These are phyloP conservation scores for Abrostola triplasia DNA, from an alignment of 2,888 invertebrate genomes.

Conservation along the genomic window DNA sequence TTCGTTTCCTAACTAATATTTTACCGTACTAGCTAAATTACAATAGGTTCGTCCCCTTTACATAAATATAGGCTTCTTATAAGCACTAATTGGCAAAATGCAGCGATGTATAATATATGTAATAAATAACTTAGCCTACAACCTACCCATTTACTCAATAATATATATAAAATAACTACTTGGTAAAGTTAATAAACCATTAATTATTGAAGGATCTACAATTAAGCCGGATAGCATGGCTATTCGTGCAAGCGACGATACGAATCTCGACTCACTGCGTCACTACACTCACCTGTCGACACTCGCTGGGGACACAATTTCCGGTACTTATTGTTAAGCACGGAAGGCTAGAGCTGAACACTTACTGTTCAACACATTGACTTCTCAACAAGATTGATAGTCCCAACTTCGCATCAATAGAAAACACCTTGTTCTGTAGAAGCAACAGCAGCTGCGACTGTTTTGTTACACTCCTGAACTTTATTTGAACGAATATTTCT, in stretches of 20 bases:
- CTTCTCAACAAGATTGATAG: conserved; percentile 50
- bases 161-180: neutral
- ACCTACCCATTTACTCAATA: too few relatives aligned
- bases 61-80: too few relatives aligned
- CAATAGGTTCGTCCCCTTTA: too few relatives aligned
- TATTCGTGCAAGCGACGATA: conserved; percentile 32
- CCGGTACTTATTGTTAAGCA: conserved; percentile 52
- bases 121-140: too few relatives aligned
- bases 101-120: too few relatives aligned
- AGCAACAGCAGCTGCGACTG: conserved; percentile 26
- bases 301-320: conserved; percentile 52
- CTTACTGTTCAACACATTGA: conserved; percentile 36
- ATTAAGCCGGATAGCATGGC: conserved; percentile 30
- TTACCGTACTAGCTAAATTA: too few relatives aligned
- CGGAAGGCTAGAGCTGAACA: conserved; percentile 34
- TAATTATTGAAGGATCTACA: conserved; percentile 18
- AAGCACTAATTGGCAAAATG: too few relatives aligned
- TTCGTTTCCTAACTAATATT: too few relatives aligned
- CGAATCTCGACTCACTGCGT: conserved; percentile 41
- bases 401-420: conserved; percentile 38
- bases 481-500: neutral
- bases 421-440: conserved; percentile 35
- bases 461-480: conserved; percentile 14
- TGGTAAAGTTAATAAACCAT: conserved; percentile 13
- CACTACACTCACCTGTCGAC: conserved; percentile 49